Percentiles rank a stretch among this genome's conserved stretches.
Evolutionary conservation across 2,888 invertebrate genomes (phyloP).

Genomic region (Chrysopilus asiliformis): DNA sequence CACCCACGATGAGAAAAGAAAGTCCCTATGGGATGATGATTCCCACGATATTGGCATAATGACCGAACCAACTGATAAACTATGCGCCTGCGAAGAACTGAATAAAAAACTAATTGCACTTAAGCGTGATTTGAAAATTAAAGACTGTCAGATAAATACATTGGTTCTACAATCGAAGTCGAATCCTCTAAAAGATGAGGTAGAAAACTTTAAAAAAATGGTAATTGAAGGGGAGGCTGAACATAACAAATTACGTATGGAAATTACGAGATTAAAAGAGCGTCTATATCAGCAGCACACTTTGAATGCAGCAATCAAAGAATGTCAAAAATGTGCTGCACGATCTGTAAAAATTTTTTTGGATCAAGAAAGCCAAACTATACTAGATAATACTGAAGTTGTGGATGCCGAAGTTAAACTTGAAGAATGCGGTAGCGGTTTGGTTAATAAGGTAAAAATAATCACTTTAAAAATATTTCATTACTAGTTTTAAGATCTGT

Average conservation of each 20-base stretch:
- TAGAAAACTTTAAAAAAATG: constrained; percentile 23
- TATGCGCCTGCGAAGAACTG: constrained; percentile 24
- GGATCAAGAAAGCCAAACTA: too few species aligned
- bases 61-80: constrained; percentile 26
- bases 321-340: too few species aligned
- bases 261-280: constrained; percentile 25
- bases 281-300: too few species aligned
- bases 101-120: constrained; percentile 25
- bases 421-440: too few species aligned
- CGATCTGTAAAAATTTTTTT: too few species aligned
- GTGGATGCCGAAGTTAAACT: too few species aligned
- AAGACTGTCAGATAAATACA: constrained; percentile 26
- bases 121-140: constrained; percentile 23
- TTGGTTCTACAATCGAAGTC: constrained; percentile 25
- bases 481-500: too few species aligned
- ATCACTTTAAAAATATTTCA: too few species aligned
- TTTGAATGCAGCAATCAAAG: too few species aligned
- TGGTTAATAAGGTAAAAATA: too few species aligned
- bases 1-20: constrained; percentile 28
- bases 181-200: constrained; percentile 29
- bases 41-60: constrained; percentile 24
- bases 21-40: constrained; percentile 22
- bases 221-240: constrained; percentile 25
- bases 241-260: constrained; percentile 18
- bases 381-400: too few species aligned